phyloP scores from a whole-genome alignment of 2,797 vertebrate species.

The Cyprinella venusta region DNA sequence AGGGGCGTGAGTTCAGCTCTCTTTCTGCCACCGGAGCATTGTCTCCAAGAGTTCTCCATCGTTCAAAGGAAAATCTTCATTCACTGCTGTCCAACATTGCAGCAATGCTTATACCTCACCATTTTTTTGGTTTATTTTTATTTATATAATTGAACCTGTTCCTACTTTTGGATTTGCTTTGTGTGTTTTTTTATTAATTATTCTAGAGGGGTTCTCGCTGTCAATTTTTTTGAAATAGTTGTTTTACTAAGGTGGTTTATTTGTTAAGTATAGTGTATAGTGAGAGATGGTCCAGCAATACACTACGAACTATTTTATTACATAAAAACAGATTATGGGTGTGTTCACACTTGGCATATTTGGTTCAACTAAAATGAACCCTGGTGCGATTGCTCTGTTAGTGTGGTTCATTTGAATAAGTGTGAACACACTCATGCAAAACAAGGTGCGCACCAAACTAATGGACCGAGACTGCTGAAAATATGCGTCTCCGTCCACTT shows the following conservation, averaged over 20 bases:
- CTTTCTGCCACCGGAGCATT: constrained; percentile 18
- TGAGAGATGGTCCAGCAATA: background rate
- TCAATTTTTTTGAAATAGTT: constrained; percentile 7
- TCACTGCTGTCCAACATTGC: background rate
- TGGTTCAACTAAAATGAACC: too few species aligned
- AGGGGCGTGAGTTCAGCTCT: constrained; percentile 5
- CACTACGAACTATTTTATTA: background rate
- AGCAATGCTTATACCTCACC: background rate
- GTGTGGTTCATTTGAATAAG: too few species aligned
- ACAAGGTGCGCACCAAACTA: too few species aligned
- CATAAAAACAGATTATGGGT: background rate
- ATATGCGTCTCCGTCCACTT: too few species aligned
- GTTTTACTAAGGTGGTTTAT: background rate
- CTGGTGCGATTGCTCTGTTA: too few species aligned
- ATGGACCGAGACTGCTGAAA: too few species aligned
- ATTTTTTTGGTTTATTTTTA: background rate
- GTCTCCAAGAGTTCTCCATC: background rate
- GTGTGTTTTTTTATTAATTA: background rate
- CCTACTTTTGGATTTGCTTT: background rate
- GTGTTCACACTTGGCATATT: too few species aligned
- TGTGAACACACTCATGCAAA: too few species aligned
- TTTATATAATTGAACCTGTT: background rate
- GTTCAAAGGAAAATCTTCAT: background rate
- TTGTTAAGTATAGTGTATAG: background rate
- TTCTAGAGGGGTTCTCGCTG: background rate